A percentile compares a stretch with the other conserved stretches of the same genome.
These are phyloP conservation scores for Caerostris extrusa DNA, from an alignment of 1,140 invertebrate genomes.

Conservation along the genomic window DNA sequence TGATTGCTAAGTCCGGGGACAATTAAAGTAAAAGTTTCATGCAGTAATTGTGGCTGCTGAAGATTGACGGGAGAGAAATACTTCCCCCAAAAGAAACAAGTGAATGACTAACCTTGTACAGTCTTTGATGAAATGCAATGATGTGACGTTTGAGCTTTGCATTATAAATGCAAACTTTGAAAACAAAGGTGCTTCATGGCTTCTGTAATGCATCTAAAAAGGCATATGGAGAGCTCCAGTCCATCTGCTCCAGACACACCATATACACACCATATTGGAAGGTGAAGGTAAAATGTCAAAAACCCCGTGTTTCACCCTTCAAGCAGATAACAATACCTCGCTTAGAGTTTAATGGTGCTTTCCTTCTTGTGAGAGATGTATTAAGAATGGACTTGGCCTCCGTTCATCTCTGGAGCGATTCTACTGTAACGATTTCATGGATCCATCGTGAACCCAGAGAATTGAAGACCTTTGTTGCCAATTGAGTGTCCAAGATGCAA, in stretches of 20 bases:
- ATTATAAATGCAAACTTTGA: neutral
- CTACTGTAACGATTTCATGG: neutral
- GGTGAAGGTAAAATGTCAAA: neutral
- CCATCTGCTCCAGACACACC: no score
- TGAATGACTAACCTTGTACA: neutral
- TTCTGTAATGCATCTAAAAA: no score
- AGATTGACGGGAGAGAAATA: neutral
- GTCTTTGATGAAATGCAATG: neutral
- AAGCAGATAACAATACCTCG: no score
- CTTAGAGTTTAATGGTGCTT: no score
- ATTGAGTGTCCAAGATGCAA: slow-evolving; percentile 27
- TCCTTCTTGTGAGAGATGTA: neutral
- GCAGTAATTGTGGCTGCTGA: neutral
- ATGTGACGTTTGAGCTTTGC: neutral
- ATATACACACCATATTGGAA: no score
- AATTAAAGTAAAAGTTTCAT: neutral
- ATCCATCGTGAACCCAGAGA: neutral
- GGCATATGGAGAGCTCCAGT: no score
- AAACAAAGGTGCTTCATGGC: no score
- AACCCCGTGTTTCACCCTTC: neutral
- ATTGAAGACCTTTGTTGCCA: slow-evolving; percentile 6
- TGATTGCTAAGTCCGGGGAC: neutral
- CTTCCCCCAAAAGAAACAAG: neutral
- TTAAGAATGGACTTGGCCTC: no score
- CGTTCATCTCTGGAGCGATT: no score